Percentiles rank a stretch among this genome's conserved stretches.
phyloP scores from a whole-genome alignment of 2,113 vertebrate species.

The Cyprinodon tularosa region DNA sequence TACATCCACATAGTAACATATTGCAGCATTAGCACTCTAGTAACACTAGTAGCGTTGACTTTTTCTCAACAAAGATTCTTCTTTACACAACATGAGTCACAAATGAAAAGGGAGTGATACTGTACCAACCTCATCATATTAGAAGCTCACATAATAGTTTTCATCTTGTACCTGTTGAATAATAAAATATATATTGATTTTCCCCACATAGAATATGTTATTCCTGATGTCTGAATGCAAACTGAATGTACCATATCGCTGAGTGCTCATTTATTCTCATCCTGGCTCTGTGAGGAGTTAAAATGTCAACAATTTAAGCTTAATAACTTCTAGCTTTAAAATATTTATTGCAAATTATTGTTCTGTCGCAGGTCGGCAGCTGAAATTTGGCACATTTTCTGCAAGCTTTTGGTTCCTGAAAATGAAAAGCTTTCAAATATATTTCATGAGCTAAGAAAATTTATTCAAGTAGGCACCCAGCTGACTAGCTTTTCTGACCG shows the following conservation, averaged over 20 bases:
- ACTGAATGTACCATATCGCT: too few species aligned
- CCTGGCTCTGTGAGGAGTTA: too few species aligned
- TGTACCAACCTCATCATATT: slow-evolving; percentile 44
- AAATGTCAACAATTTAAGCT: too few species aligned
- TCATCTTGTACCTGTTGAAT: slow-evolving; percentile 60
- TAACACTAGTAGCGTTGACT: slow-evolving; percentile 65
- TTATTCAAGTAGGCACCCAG: not conserved
- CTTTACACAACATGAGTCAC: slow-evolving; percentile 70
- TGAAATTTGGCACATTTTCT: slow-evolving; percentile 3
- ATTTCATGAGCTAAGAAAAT: not conserved
- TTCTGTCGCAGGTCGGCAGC: slow-evolving; percentile 2
- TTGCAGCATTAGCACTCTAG: slow-evolving; percentile 70
- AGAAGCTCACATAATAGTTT: slow-evolving; percentile 59
- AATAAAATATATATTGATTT: slow-evolving; percentile 56
- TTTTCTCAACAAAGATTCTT: slow-evolving; percentile 70
- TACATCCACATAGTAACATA: slow-evolving; percentile 74
- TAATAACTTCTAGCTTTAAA: too few species aligned
- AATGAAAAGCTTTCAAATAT: not conserved
- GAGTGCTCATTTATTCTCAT: too few species aligned
- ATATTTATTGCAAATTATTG: not conserved
- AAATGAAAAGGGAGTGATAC: slow-evolving; percentile 66
- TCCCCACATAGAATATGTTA: too few species aligned
- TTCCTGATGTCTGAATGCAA: too few species aligned
- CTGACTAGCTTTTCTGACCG: not conserved
- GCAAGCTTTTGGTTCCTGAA: slow-evolving; percentile 2